Conservation (phyloP, 2,888 invertebrate genomes). For the Unio pictorum region DNA sequence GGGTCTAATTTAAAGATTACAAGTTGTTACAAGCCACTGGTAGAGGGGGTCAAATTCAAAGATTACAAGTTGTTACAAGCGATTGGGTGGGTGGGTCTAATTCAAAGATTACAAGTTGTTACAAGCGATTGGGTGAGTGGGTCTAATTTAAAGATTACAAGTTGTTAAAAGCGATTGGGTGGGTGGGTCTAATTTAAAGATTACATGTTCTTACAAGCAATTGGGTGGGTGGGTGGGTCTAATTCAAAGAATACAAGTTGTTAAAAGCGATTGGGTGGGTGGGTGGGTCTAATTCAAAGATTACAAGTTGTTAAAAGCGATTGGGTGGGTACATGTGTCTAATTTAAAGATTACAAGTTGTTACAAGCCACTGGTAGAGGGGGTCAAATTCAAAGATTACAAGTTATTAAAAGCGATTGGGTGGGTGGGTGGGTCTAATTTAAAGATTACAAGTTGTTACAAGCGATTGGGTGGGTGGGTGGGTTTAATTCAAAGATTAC, state of each 20-base stretch:
- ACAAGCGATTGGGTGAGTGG: too few species aligned
- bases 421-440: too few species aligned
- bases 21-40: too few species aligned
- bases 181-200: neutral
- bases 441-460: neutral
- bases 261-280: neutral
- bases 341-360: too few species aligned
- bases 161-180: conserved; percentile 35
- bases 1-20: too few species aligned
- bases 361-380: too few species aligned
- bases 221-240: conserved; percentile 38
- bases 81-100: too few species aligned
- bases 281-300: neutral
- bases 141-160: neutral
- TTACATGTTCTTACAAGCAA: conserved; percentile 18
- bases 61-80: too few species aligned
- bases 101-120: too few species aligned
- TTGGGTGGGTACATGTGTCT: too few species aligned
- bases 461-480: conserved; percentile 47
- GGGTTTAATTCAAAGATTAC: neutral
- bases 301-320: conserved; percentile 1
- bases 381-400: neutral
- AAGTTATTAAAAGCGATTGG: conserved; percentile 37
- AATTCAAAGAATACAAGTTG: neutral
- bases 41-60: too few species aligned